A percentile compares a stretch with the other conserved stretches of the same genome.
Evolutionary conservation across 2,888 invertebrate genomes (phyloP).

Genomic region (Phyllotreta cruciferae): DNA sequence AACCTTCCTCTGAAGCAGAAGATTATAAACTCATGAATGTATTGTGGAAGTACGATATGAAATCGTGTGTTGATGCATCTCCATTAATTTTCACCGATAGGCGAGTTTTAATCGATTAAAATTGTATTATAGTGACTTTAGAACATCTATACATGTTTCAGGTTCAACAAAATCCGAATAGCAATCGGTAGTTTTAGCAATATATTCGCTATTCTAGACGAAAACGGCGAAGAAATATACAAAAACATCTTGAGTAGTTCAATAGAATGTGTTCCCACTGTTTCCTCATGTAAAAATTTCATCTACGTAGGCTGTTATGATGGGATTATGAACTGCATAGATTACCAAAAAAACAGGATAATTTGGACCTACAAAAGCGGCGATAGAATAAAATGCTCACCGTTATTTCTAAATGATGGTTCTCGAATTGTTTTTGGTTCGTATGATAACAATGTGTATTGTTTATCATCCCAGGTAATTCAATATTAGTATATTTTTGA

Average conservation of each 20-base stretch:
- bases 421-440: conserved; percentile 70
- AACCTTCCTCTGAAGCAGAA: conserved; percentile 24
- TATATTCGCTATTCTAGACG: conserved; percentile 67
- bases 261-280: conserved; percentile 68
- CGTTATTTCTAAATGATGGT: conserved; percentile 56
- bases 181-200: conserved; percentile 80
- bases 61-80: conserved; percentile 85
- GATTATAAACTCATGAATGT: conserved; percentile 44
- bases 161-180: conserved; percentile 5
- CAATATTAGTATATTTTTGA: too few species aligned
- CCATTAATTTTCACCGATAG: conserved; percentile 65
- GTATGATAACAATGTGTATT: conserved; percentile 73
- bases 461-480: conserved; percentile 55
- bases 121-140: background rate
- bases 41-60: conserved; percentile 68
- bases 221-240: conserved; percentile 63
- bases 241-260: conserved; percentile 68
- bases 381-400: conserved; percentile 72
- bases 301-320: conserved; percentile 82
- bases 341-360: conserved; percentile 63
- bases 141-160: background rate
- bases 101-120: conserved; percentile 57
- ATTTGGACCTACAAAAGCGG: conserved; percentile 69
- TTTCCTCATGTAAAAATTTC: conserved; percentile 57
- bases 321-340: conserved; percentile 73